Base-by-base conservation (phyloP, 2,888 invertebrate species). In the Cremastobaeus sp. region DNA sequence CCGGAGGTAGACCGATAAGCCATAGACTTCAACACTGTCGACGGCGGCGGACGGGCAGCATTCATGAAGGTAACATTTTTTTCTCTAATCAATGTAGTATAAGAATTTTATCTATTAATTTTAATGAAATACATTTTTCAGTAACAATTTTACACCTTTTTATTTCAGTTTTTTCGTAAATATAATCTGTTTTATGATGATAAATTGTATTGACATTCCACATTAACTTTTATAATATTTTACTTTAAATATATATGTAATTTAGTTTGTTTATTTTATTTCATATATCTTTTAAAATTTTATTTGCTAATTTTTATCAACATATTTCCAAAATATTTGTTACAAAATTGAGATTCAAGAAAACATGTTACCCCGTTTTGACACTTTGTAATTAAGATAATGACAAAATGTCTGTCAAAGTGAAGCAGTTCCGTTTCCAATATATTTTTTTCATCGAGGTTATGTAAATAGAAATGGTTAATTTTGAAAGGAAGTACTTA, bases 1-100 rank as follows among this genome's bases (percentile, higher is more conserved):
- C 95, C 18, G 95, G 95, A 21, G 85, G 86, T 57, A 78, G 88
- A 32, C 74, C 85, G 60, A 73, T 85, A 14, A 82, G 81, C 54
- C 81, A 77, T 39, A 78, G 82, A 32, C 62, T 83, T 47, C 79
- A 81, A 57, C 82, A 81, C 74, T 80, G 85, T 39, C 79, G 82
- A 50, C 83, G 85, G 41, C 83, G 83, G 74, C 80, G 78, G 37
- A 78, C 83, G 34, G 85, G 85, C 41, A 86, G 85, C 75, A 79
- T 87, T 72, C 86, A 88, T 72, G 86, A 87, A 86, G 87, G 85
- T 88, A 73, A 74, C 8, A 5, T 17, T 17, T 28, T n/a, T n/a
- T n/a, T n/a, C n/a, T n/a, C n/a, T n/a, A n/a, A n/a, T n/a, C n/a
- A n/a, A n/a, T n/a, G n/a, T n/a, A n/a, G n/a, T n/a, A n/a, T n/a